Evolutionary conservation across 1,140 invertebrate genomes (phyloP), one percentile per base, ranked within the genome.

Genomic region (Plodia interpunctella): DNA sequence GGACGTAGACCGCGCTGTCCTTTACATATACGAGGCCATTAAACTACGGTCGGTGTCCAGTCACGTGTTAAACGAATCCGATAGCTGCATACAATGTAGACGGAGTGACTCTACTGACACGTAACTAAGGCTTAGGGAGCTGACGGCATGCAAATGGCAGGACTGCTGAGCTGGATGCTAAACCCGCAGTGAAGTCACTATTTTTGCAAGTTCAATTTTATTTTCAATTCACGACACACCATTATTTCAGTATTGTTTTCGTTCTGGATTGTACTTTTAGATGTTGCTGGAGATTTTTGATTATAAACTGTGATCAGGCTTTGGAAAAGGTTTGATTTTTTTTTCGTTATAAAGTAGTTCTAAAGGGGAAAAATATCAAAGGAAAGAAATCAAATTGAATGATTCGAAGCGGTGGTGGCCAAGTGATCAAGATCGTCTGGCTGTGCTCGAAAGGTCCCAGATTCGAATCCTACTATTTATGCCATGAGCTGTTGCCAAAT

Each of bases 1-100:
- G 78, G 80, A 80, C 77, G 81, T 78, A 80, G 68, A 73, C 76
- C 81, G 77, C 78, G 79, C 75, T 83, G 83, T 85, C 83, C 79
- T 85, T 85, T 87, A 85, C 83, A 87, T 86, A 88, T 83, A 87
- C 82, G 79, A 80, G 72, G 80, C 84, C 79, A 89, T 89, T 89
- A 89, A 86, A 87, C 79, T 77, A 82, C 78, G 71, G 59, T 72
- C 76, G 63, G 80, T 84, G 74, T 70, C 78, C 83, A 81, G 81
- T 86, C 84, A 85, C 78, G 81, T 87, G 83, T 82, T 81, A 88
- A 88, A 87, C 86, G 84, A 85, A 86, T 83, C 74, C 83, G 76
- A 87, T 87, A 73, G 72, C 72, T 78, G 75, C 78, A 70, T 68
- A 80, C 74, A 74, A 80, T 75, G 76, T 81, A 80, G 84, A 76